These are phyloP conservation scores for Melanargia galathea DNA, from an alignment of 2,888 invertebrate species.

Conservation along the genomic window DNA sequence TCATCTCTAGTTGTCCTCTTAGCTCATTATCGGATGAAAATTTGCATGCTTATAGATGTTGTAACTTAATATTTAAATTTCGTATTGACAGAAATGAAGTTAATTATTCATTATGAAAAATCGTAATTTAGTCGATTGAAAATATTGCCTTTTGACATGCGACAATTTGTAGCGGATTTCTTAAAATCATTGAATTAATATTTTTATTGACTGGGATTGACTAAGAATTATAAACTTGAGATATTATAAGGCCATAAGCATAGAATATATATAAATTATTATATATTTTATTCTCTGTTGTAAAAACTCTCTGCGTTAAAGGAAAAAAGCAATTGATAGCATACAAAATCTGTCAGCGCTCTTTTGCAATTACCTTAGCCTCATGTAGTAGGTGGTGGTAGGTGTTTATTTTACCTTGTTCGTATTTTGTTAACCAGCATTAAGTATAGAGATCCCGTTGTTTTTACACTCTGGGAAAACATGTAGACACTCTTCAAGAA, in stretches of 20 bases:
- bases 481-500: background rate
- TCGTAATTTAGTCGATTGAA: conserved; percentile 5
- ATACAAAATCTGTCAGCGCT: too few species aligned
- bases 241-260: too few species aligned
- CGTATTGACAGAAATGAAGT: conserved; percentile 9
- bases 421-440: background rate
- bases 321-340: too few species aligned
- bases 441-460: conserved; percentile 6
- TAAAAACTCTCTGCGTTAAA: too few species aligned
- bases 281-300: too few species aligned
- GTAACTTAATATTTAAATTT: conserved; percentile 17
- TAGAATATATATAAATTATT: too few species aligned
- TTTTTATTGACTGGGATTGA: background rate
- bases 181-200: background rate
- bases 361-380: too few species aligned
- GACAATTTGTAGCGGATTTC: background rate
- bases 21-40: conserved; percentile 26
- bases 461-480: background rate
- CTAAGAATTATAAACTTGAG: background rate
- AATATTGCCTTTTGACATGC: background rate
- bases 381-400: too few species aligned
- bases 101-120: conserved; percentile 19
- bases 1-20: conserved; percentile 32
- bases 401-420: too few species aligned
- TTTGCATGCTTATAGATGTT: conserved; percentile 27